Base-by-base conservation (phyloP, 2,888 invertebrate genomes). In the Agrotis segetum region DNA sequence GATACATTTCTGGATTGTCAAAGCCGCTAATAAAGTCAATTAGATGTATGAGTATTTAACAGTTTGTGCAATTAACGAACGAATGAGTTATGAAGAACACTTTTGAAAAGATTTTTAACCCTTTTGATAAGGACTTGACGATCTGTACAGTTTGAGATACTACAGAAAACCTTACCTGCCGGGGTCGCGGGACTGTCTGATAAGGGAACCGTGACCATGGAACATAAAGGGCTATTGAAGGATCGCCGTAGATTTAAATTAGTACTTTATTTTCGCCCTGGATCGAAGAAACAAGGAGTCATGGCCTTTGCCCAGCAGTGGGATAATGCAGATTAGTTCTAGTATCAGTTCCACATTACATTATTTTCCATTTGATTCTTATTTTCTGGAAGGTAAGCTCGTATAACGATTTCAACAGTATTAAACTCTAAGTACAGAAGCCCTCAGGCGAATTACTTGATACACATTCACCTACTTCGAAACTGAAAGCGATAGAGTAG, bases 21-120 rank as follows among this genome's bases (percentile, higher is more conserved):
- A 69, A 74, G 49, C 70, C 67, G 53, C 63, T 82, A 81, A 81
- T 83, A 81, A 72, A 83, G 53, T 49, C 52, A 53, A 72, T 81
- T 67, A 60, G 44, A 56, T 58, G 16, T 65, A 74, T 55, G 53
- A 11, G 13, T 56, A 44, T 74, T 56, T 44, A 29, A 56, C 16
- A 11, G 67, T 16, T 55, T 1, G 13, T 34, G 34, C 52, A 40
- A 24, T 63, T 24, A 46, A 46, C 21, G 21, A 21, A 52, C 21
- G 4, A 6, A 44, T 46, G 63, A 73, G 13, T 72, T 71, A 46
- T 34, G 4, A 19, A 40, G n/a, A 19, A 47, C 14, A 9, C 9
- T 40, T 55, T 1, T 5, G 7, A 1, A 44, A 44, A 16, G 2
- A 21, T n/a, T 50, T n/a, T 0, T 3, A 17, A 21, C 0, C 0